Evolutionary conservation across 2,888 invertebrate species (phyloP).

Genomic region (Embidobia sp.): DNA sequence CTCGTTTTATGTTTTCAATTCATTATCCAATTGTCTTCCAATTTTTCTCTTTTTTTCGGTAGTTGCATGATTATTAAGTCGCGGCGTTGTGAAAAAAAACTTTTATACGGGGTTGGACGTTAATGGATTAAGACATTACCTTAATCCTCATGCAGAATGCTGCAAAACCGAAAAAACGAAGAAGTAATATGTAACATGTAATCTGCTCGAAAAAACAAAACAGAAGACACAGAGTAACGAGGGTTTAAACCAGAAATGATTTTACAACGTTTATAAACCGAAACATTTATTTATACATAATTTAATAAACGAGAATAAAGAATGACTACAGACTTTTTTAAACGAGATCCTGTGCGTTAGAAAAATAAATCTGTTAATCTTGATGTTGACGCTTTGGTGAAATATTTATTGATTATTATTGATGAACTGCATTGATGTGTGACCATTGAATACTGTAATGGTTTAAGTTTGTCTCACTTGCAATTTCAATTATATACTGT

Average conservation of each 20-base stretch:
- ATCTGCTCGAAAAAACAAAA: neutral
- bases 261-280: too few relatives aligned
- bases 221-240: too few relatives aligned
- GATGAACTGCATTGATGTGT: neutral
- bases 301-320: too few relatives aligned
- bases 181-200: neutral
- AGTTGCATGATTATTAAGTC: neutral
- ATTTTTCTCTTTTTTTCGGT: neutral
- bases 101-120: conserved; percentile 18
- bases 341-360: neutral
- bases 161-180: conserved; percentile 1
- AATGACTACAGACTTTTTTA: neutral
- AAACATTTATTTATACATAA: too few relatives aligned
- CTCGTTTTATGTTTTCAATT: neutral
- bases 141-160: neutral
- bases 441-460: neutral
- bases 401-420: conserved; percentile 10
- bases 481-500: too few relatives aligned
- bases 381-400: neutral
- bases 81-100: neutral
- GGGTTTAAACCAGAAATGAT: too few relatives aligned
- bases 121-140: conserved; percentile 17
- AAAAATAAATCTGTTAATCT: neutral
- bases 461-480: neutral
- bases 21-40: neutral